These are phyloP conservation scores for Pheosia tremula DNA, from an alignment of 2,888 invertebrate genomes.

Conservation along the genomic window DNA sequence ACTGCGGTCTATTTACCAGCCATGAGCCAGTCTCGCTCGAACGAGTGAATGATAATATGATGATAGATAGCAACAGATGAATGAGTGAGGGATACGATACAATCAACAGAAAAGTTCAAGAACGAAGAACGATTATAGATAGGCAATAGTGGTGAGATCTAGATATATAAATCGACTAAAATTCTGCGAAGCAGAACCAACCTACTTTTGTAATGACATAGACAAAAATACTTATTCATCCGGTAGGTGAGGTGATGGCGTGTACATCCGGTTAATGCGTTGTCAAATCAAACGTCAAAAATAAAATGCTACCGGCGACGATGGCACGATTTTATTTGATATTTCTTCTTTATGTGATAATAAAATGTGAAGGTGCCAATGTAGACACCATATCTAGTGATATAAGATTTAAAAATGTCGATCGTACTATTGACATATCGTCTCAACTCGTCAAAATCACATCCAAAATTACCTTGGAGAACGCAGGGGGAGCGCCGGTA, in stretches of 20 bases:
- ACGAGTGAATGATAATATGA: slow-evolving; percentile 5
- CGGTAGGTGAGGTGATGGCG: slow-evolving; percentile 60
- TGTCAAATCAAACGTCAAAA: slow-evolving; percentile 72
- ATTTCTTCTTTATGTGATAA: slow-evolving; percentile 59
- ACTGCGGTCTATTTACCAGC: slow-evolving; percentile 16
- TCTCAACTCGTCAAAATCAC: slow-evolving; percentile 95
- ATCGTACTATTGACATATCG: slow-evolving; percentile 93
- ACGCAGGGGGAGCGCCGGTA: slow-evolving; percentile 89
- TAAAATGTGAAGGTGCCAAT: slow-evolving; percentile 60
- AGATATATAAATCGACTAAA: slow-evolving; percentile 13
- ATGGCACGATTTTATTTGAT: slow-evolving; percentile 62
- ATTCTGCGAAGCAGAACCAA: too few species aligned
- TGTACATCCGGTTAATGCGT: slow-evolving; percentile 75
- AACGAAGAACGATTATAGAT: too few species aligned
- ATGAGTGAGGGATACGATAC: too few species aligned
- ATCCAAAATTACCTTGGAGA: slow-evolving; percentile 92
- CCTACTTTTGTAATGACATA: not conserved
- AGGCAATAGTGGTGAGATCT: not conserved
- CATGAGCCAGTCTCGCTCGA: slow-evolving; percentile 7
- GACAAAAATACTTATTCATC: slow-evolving; percentile 28
- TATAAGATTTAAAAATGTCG: slow-evolving; percentile 90
- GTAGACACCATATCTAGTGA: slow-evolving; percentile 82
- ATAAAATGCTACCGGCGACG: slow-evolving; percentile 69
- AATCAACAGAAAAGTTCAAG: too few species aligned
- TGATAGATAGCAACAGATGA: too few species aligned